Evolutionary conservation across 2,113 vertebrate genomes (phyloP).

Genomic region (Petroica traversi): DNA sequence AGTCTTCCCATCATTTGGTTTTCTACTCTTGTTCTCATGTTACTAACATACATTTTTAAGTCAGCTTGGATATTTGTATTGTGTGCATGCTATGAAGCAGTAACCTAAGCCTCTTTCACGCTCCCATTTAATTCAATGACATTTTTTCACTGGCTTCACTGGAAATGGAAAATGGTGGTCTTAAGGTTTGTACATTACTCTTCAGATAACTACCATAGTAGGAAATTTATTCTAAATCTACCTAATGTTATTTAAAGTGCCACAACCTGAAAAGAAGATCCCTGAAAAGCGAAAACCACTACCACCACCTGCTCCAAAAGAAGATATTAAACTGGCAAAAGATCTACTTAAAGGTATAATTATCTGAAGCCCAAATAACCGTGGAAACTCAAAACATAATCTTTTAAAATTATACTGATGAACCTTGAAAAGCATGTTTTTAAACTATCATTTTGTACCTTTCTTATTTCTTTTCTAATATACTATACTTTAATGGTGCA

Average conservation of each 20-base stretch:
- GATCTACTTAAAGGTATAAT: conserved; percentile 80
- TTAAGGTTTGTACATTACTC: not conserved
- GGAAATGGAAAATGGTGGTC: not conserved
- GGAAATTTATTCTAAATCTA: conserved; percentile 50
- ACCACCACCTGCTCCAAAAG: conserved; percentile 62
- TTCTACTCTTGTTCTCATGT: not conserved
- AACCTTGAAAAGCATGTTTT: conserved; percentile 25
- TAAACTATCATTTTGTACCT: not conserved
- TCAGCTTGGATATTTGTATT: not conserved
- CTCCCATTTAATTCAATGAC: not conserved
- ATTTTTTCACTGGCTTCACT: not conserved
- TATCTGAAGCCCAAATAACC: conserved; percentile 3
- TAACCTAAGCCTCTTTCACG: not conserved
- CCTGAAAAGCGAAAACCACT: conserved; percentile 76
- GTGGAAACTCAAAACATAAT: not conserved
- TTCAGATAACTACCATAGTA: not conserved
- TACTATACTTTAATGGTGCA: not conserved
- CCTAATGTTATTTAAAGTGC: conserved; percentile 77
- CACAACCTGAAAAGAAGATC: conserved; percentile 76
- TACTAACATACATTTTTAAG: not conserved
- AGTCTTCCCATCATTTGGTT: not conserved
- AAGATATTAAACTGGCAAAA: conserved; percentile 76
- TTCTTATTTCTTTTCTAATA: not conserved
- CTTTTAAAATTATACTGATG: conserved; percentile 8
- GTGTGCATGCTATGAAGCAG: not conserved